Base-by-base conservation (phyloP, 2,888 invertebrate species). In the Drosophila meridionalis region DNA sequence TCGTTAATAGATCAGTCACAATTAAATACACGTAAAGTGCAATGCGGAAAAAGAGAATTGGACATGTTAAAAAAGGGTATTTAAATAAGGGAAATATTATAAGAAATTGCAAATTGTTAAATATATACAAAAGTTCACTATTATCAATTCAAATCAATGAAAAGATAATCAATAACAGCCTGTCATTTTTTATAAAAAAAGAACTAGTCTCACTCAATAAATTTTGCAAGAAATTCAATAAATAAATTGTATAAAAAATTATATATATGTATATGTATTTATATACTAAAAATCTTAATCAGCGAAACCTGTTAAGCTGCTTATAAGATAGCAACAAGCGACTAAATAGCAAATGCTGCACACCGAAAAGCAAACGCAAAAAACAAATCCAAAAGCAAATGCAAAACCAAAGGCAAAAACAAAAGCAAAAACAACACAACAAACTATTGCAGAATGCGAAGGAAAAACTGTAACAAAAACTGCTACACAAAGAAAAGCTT, bases 301-400 rank as follows among this genome's bases (percentile, higher is more conserved):
- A 72, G 43, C 56, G 78, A 83, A 83, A 86, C 87, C 87, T 74
- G 83, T 83, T 86, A 32, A 81, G 69, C 70, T 68, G 71, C 78
- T 83, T 75, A 71, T 59, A 47, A 30, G 26, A 42, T 60, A 52
- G 47, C 45, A 71, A 67, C 32, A 20, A 65, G 60, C 38, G 20
- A 53, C 50, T 14, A 9, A n/a, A 36, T 8, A 47, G 42, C 47
- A 68, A 67, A 47, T 45, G 30, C 63, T 53, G 26, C 60, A 64
- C 69, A 68, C 12, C n/a, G 14, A 55, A 2, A 30, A 8, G 43
- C 20, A 65, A 82, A 70, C 48, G 8, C 59, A 20, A 64, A 73
- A 64, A 36, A 4, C 53, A 62, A 76, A 69, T 52, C 8, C 59
- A 74, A 69, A 72, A 11, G 8, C 20, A 67, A 57, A 60, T 4